Base-by-base conservation (phyloP, 2,113 vertebrate species). In the Percopsis transmontana region DNA sequence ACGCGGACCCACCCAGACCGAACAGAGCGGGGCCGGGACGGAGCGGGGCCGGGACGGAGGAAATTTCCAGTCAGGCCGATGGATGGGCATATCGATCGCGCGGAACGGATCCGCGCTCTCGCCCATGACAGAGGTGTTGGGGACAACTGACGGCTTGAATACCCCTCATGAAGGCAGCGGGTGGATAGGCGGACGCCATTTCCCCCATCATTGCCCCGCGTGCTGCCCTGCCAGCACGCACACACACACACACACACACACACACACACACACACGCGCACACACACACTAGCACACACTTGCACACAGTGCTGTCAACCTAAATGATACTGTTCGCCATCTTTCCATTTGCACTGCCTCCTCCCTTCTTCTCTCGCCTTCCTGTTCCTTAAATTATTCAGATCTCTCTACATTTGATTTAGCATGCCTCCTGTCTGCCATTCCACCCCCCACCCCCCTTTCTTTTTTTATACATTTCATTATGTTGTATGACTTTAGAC, bases 401-500 rank as follows among this genome's bases (percentile, higher is more conserved):
- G 84, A 90, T 92, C 88, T 90, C 87, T 86, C 84, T 88, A 87
- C 87, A 89, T 91, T 92, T 92, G 90, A 92, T 92, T 92, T 91
- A 91, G 88, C 89, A 90, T 90, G 87, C 87, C 88, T 91, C 85
- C 89, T 90, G 86, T 91, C 87, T 89, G 79, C 88, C 86, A 84
- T 87, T 87, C 73, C 80, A 82, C 79, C 83, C 65, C 83, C 79
- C 19, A 16, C 47, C 38, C 60, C 62, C 42, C 42, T 81, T 78
- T 21, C 47, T 56, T 41, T 33, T 60, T 87, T 90, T 92, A 89
- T 90, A 92, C 90, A 90, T 92, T 91, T 90, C 91, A 93, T 91
- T 92, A 92, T 92, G 89, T 91, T 91, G 89, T 91, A 91, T 90
- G 91, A 93, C 91, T 92, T 91, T 91, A 91, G 88, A 89, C 88